Percentiles rank a stretch among this genome's conserved stretches.
Conservation (phyloP, 2,797 vertebrate species). For the Lophius americanus region DNA sequence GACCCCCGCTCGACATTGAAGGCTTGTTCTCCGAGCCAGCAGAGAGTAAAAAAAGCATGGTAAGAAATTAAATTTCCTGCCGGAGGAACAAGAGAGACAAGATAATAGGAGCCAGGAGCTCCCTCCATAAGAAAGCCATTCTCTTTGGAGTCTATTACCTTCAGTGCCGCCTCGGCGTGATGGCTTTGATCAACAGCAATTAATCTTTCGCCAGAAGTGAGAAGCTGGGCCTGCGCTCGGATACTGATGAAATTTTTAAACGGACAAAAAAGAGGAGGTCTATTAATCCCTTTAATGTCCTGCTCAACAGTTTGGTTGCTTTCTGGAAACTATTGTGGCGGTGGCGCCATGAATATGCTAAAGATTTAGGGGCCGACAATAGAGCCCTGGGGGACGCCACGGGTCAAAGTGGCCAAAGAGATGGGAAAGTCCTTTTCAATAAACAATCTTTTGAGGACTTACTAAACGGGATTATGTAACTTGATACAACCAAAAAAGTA, state of each 20-base stretch:
- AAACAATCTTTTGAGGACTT: too few species aligned
- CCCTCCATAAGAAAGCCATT: conserved; percentile 54
- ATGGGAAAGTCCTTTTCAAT: too few species aligned
- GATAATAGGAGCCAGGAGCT: conserved; percentile 72
- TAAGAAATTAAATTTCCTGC: conserved; percentile 77
- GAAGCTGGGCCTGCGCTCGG: conserved; percentile 31
- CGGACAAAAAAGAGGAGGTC: conserved; percentile 44
- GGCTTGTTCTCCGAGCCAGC: conserved; percentile 83
- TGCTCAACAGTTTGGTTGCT: too few species aligned
- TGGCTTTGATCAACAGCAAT: conserved; percentile 76
- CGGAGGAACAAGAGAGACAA: conserved; percentile 77
- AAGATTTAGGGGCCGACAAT: too few species aligned
- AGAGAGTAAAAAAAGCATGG: conserved; percentile 70
- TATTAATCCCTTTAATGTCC: too few species aligned
- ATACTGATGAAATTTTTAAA: conserved; percentile 51
- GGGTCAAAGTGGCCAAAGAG: too few species aligned
- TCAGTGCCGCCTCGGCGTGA: conserved; percentile 53
- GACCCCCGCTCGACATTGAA: conserved; percentile 86
- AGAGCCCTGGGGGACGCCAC: too few species aligned
- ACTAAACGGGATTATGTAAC: too few species aligned
- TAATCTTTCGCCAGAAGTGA: conserved; percentile 73
- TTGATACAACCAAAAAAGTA: too few species aligned
- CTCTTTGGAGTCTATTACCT: conserved; percentile 62
- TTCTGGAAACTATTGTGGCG: too few species aligned
- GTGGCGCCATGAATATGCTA: too few species aligned